These are phyloP conservation scores for Cyprinodon diabolis DNA, from an alignment of 2,797 vertebrate genomes.

Conservation along the genomic window DNA sequence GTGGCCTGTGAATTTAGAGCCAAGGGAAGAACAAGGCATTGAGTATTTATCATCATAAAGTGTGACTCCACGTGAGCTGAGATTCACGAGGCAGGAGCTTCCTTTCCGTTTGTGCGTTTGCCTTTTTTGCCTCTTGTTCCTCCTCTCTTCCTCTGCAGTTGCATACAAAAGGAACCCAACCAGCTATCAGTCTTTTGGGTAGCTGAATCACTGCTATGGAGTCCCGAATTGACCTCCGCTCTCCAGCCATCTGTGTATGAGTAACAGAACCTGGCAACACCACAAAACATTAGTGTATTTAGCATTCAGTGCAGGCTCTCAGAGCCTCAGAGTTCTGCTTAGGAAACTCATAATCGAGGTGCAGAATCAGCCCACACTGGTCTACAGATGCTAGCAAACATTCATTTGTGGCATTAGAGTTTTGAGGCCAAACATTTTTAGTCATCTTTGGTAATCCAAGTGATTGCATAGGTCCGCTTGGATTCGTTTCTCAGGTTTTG, in stretches of 20 bases:
- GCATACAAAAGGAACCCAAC: slow-evolving; percentile 30
- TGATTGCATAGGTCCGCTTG: neutral
- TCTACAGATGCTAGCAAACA: neutral
- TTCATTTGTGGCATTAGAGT: neutral
- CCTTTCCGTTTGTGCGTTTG: slow-evolving; percentile 10
- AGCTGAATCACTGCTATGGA: slow-evolving; percentile 44
- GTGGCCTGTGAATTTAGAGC: slow-evolving; percentile 34
- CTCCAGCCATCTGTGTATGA: slow-evolving; percentile 35
- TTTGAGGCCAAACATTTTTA: neutral
- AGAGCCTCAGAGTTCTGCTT: slow-evolving; percentile 36
- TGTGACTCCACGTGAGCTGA: slow-evolving; percentile 62
- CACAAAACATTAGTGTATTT: slow-evolving; percentile 43
- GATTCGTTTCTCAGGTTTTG: neutral
- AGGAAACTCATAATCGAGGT: slow-evolving; percentile 26
- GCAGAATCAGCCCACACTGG: slow-evolving; percentile 28
- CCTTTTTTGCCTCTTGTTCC: slow-evolving; percentile 24
- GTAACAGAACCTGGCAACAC: slow-evolving; percentile 20
- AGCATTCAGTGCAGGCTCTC: slow-evolving; percentile 5
- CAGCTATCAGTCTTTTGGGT: slow-evolving; percentile 38
- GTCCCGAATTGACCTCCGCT: slow-evolving; percentile 28
- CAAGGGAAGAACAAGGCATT: slow-evolving; percentile 10
- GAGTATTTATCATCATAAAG: slow-evolving; percentile 53
- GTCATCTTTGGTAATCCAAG: neutral
- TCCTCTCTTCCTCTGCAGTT: slow-evolving; percentile 49
- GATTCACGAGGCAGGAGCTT: slow-evolving; percentile 61